These are phyloP conservation scores for Nasalis larvatus DNA, from an alignment of 2,113 vertebrate genomes.

Conservation along the genomic window DNA sequence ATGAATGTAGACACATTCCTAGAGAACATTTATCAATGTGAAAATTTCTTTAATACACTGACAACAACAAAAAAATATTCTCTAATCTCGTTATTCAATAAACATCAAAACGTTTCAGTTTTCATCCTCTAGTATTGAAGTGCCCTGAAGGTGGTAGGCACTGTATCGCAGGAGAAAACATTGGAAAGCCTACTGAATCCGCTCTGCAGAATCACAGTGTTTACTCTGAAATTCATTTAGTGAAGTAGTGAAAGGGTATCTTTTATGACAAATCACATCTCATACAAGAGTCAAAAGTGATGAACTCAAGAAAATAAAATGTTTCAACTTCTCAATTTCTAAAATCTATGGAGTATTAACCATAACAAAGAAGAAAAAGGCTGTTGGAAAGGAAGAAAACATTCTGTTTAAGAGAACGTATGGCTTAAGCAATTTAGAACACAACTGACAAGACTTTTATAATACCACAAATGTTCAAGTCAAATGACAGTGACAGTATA, in stretches of 20 bases:
- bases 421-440: conserved; percentile 73
- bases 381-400: conserved; percentile 53
- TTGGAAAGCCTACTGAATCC: conserved; percentile 61
- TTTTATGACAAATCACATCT: conserved; percentile 64
- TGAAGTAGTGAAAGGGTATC: conserved; percentile 70
- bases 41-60: conserved; percentile 73
- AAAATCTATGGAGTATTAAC: conserved; percentile 59
- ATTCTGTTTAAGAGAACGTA: conserved; percentile 57
- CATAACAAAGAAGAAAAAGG: conserved; percentile 52
- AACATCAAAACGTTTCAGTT: conserved; percentile 68
- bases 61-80: conserved; percentile 69
- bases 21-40: conserved; percentile 78
- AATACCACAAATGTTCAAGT: conserved; percentile 71
- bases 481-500: conserved; percentile 53
- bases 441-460: conserved; percentile 70
- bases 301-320: conserved; percentile 57
- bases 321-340: conserved; percentile 51
- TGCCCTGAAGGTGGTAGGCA: conserved; percentile 52
- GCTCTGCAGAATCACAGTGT: conserved; percentile 79
- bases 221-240: conserved; percentile 71
- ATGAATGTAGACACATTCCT: conserved; percentile 81
- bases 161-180: conserved; percentile 54
- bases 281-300: conserved; percentile 52
- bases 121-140: conserved; percentile 57
- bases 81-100: conserved; percentile 69